Evolutionary conservation across 2,113 vertebrate species (phyloP), one percentile per base, ranked within the genome.

Genomic region (Hypanus sabinus): DNA sequence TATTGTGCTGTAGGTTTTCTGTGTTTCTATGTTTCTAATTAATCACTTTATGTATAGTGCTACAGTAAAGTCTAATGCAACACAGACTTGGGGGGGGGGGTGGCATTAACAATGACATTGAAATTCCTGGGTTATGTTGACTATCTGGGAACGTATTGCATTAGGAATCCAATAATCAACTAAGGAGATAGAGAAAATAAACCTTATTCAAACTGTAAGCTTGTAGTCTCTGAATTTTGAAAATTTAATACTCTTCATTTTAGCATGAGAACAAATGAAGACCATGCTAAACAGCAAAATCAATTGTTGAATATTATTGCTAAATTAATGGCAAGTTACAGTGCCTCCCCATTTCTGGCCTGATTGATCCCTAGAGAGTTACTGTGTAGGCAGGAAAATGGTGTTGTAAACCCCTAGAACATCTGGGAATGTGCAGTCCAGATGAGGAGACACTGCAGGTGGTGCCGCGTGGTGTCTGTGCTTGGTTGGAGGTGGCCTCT

Each of bases 41-140:
- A 73, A 93, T 55, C 70, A 38, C 14, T 75, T 93, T 73, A 93
- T 93, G 24, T 93, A 36, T 73, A 93, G 68, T 73, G 91, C 91
- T 73, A 27, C 60, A 55, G 70, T 75, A 46, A 55, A 93, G 24
- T 22, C 70, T 16, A 46, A 73, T 93, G 38, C 38, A 73, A 46
- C 70, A 93, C 68, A 73, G 70, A 46, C 90, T 24, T 33, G 24
- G 91, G 73, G 24, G 91, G n/a, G n/a, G 73, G 24, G 91, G n/a
- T n/a, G 38, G 36, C 10, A 75, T 75, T 93, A 73, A 93, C 24
- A 93, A 55, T 24, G 36, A 93, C 38, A 30, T 93, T 55, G 91
- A 93, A 73, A 55, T 93, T 73, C 38, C 70, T 93, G 91, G 73
- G 55, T 73, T 75, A 55, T 73, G 55, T 55, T 93, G 36, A 93